Base-by-base conservation (phyloP, 2,113 vertebrate genomes). In the Nerophis ophidion region DNA sequence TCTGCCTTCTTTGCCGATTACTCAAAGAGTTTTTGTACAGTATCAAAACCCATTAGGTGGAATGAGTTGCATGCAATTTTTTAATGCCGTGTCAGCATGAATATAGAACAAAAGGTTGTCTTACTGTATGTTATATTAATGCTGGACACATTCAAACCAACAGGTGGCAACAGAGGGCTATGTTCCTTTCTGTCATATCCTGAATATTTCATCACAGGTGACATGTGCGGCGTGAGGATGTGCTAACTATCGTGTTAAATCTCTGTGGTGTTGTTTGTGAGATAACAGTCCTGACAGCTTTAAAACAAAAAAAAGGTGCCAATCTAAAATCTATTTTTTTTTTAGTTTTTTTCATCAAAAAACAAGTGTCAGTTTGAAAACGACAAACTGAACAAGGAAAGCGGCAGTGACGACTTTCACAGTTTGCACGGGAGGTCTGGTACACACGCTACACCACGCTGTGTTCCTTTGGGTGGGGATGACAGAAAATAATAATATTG, bases 311-410 rank as follows among this genome's bases (percentile, higher is more conserved):
- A 26, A 26, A 26, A 50, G 65, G 50, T 50, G 52, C 44, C 15
- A 33, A 40, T 55, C 54, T 62, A 62, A 82, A 75, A 57, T 42
- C 36, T 10, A 16, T 50, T 17, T 42, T 45, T 57, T 34, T 38
- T 15, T 19, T 47, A n/a, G 16, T 42, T 52, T 62, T 59, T 60
- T 33, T 8, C 47, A n/a, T 50, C 3, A 10, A 33, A 33, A 51
- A 51, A 26, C 62, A 61, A 57, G 58, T 60, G 34, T 42, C 57
- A 63, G 58, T 71, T 58, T 16, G 34, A 67, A 60, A 72, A 72
- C 76, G 61, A 63, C 73, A 74, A 62, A 71, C 60, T 26, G 55
- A 71, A 67, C 49, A 65, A 71, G 74, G 57, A 74, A 74, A 66
- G 16, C 16, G 63, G 50, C 64, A 61, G 57, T 7, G 57, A 66